A percentile compares a stretch with the other conserved stretches of the same genome.
Evolutionary conservation across 2,888 invertebrate species (phyloP).

Genomic region (Zeuzera pyrina): DNA sequence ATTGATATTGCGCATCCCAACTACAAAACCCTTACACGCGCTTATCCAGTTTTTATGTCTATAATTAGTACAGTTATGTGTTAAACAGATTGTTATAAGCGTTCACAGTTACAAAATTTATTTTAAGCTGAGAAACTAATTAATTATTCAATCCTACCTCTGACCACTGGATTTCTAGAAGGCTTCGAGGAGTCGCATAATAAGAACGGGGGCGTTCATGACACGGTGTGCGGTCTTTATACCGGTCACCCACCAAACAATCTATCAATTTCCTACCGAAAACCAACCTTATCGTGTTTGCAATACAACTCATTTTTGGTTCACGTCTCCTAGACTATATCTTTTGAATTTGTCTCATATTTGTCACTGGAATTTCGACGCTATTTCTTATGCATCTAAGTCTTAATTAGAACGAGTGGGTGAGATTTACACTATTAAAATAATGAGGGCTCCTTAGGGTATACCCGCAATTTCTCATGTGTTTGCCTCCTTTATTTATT

Average conservation of each 20-base stretch:
- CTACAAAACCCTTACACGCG: too few relatives aligned
- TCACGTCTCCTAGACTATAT: constrained; percentile 14
- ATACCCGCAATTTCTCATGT: constrained; percentile 62
- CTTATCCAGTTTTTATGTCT: too few relatives aligned
- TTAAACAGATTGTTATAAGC: too few relatives aligned
- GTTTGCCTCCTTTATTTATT: constrained; percentile 61
- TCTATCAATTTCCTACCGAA: constrained; percentile 22
- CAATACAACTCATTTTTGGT: constrained; percentile 21
- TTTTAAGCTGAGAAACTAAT: constrained; percentile 6
- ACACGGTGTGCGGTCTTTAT: constrained; percentile 54
- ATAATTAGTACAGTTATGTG: too few relatives aligned
- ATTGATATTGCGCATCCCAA: too few relatives aligned
- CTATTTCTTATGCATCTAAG: constrained; percentile 21
- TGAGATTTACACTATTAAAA: constrained; percentile 56
- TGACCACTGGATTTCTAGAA: too few relatives aligned
- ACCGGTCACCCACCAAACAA: constrained; percentile 32
- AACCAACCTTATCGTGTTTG: constrained; percentile 16
- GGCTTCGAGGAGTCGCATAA: constrained; percentile 31
- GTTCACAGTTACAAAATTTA: too few relatives aligned
- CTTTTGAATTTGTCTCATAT: constrained; percentile 25
- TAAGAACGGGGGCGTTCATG: constrained; percentile 52
- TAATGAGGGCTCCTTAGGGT: constrained; percentile 62
- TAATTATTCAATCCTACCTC: constrained; percentile 6
- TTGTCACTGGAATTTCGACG: constrained; percentile 20
- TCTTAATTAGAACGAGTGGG: constrained; percentile 7